phyloP scores from a whole-genome alignment of 2,888 invertebrate species.

The Platycheirus rosarum region DNA sequence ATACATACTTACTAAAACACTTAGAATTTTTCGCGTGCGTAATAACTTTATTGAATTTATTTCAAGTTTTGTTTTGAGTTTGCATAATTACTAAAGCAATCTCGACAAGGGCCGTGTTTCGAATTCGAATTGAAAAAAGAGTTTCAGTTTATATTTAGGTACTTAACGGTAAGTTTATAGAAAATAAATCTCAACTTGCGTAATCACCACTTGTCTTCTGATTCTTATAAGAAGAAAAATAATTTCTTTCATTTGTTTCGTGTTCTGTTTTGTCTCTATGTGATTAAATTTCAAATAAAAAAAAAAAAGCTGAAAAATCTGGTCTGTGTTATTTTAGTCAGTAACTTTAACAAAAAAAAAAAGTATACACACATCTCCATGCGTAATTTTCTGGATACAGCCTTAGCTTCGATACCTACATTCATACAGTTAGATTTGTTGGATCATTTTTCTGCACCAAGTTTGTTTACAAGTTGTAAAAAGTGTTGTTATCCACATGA shows the following conservation, averaged over 20 bases:
- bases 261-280: too few relatives aligned
- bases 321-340: constrained; percentile 9
- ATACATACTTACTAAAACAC: constrained; percentile 1
- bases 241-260: too few relatives aligned
- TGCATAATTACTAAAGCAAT: constrained; percentile 36
- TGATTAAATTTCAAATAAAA: not conserved
- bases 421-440: constrained; percentile 1
- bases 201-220: not conserved
- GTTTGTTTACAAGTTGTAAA: constrained; percentile 63
- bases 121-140: constrained; percentile 14
- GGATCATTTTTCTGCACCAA: constrained; percentile 24
- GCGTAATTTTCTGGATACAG: constrained; percentile 16
- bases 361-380: constrained; percentile 4
- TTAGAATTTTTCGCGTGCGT: constrained; percentile 51
- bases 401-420: constrained; percentile 2
- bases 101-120: constrained; percentile 19
- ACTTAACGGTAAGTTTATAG: constrained; percentile 56
- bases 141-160: too few relatives aligned
- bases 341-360: not conserved
- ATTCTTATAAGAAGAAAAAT: not conserved
- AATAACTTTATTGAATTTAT: constrained; percentile 42
- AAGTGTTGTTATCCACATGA: constrained; percentile 21
- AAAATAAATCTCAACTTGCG: constrained; percentile 16
- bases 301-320: constrained; percentile 1
- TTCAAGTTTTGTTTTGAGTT: constrained; percentile 21